Conservation (phyloP, 2,113 vertebrate species). For the Triplophysa dalaica region DNA sequence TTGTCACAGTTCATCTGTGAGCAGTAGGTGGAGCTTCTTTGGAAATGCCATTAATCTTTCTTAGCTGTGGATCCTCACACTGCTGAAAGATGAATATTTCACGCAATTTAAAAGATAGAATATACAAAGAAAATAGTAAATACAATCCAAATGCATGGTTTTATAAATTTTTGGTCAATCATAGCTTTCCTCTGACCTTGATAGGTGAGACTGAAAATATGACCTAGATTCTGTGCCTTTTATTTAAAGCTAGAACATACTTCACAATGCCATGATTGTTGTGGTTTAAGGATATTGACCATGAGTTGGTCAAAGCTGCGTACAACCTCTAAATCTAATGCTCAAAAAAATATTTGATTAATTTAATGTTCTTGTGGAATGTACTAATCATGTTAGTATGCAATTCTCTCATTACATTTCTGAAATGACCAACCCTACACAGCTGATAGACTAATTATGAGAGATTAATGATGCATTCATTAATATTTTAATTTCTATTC, state of each 20-base stretch:
- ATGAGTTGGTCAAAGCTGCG: too few species aligned
- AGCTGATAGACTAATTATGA: background rate
- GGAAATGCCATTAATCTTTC: background rate
- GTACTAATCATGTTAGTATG: background rate
- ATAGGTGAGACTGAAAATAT: too few species aligned
- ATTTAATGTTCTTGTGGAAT: background rate
- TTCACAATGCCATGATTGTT: too few species aligned
- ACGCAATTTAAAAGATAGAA: too few species aligned
- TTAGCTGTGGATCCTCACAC: background rate
- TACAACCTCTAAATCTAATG: too few species aligned
- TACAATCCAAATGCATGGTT: background rate
- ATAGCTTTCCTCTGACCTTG: too few species aligned
- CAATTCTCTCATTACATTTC: background rate
- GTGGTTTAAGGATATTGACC: too few species aligned
- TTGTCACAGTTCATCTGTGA: too few species aligned
- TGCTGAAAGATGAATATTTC: background rate
- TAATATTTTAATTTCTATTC: slow-evolving; percentile 17
- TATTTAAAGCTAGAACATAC: too few species aligned
- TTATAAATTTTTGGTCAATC: background rate
- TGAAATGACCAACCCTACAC: background rate
- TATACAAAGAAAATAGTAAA: too few species aligned
- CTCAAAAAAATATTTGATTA: background rate
- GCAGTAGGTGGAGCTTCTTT: background rate
- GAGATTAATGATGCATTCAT: background rate
- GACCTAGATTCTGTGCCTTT: too few species aligned